phyloP scores from a whole-genome alignment of 2,888 invertebrate genomes.

The Lasiommata megera region DNA sequence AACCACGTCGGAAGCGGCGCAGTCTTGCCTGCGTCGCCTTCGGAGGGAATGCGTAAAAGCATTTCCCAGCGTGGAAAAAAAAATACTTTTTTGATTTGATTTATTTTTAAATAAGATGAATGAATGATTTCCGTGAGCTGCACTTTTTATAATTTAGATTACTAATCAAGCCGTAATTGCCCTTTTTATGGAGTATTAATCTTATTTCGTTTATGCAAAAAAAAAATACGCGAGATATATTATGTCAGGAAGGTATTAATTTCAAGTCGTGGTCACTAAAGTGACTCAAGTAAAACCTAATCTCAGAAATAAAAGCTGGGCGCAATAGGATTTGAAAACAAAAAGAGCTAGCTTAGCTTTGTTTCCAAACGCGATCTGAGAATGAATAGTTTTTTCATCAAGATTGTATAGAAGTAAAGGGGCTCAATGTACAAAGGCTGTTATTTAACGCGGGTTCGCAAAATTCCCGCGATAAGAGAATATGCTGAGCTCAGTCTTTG shows the following conservation, averaged over 20 bases:
- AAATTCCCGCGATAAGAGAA: constrained; percentile 16
- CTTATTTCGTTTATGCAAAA: too few relatives aligned
- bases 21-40: too few relatives aligned
- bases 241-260: background rate
- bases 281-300: background rate
- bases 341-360: constrained; percentile 5
- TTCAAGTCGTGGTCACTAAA: background rate
- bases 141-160: too few relatives aligned
- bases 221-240: too few relatives aligned
- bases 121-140: too few relatives aligned
- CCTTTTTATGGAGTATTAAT: too few relatives aligned
- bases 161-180: too few relatives aligned
- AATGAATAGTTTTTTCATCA: constrained; percentile 24
- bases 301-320: background rate
- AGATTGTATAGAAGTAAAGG: constrained; percentile 15
- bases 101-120: too few relatives aligned
- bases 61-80: too few relatives aligned
- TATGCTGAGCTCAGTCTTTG: constrained; percentile 19
- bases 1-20: too few relatives aligned
- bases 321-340: constrained; percentile 9
- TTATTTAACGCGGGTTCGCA: constrained; percentile 14
- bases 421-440: constrained; percentile 16
- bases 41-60: too few relatives aligned
- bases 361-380: constrained; percentile 7
- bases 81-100: too few relatives aligned